Evolutionary conservation across 2,797 vertebrate genomes (phyloP), one percentile per base, ranked within the genome.

Genomic region (Pseudopleuronectes americanus): DNA sequence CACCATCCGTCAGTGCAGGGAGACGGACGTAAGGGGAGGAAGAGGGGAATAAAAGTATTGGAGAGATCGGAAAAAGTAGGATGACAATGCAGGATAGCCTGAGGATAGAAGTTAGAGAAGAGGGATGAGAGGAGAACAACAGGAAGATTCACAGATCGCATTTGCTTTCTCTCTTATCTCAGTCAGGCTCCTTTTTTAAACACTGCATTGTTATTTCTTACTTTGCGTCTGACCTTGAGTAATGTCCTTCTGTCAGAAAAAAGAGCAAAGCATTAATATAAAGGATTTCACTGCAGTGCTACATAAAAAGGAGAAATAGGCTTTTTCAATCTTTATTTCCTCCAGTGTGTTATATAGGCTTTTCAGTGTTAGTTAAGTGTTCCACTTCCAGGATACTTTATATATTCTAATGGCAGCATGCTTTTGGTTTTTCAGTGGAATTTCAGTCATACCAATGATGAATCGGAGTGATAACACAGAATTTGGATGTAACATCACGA

Each of bases 81-180:
- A 12, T 17, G 41, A 59, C 8, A 22, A 38, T 4, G 36, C 12
- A 13, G 36, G 36, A 38, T 13, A 38, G 13, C 36, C 36, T 13
- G 12, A 13, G 36, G 36, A 38, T 38, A 38, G 31, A 38, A 38
- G 36, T 13, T 38, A 13, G 36, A 38, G 36, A 38, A 4, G 8
- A 33, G 31, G 31, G 31, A 33, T 33, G 12, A 38, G 36, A 38
- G 36, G 3, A 13, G 36, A 38, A 38, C 33, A 36, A 10, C 36
- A 13, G 36, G 31, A 3, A 33, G 10, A 41, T 12, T 16, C 12
- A 14, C 12, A 41, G 31, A 41, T 41, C 16, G 16, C 36, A 12
- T 70, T 62, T 71, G 0, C 10, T 48, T 60, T 71, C 13, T 31
- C 0, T 73, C 16, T 66, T n/a, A 51, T 60, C 59, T 22, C 8